Evolutionary conservation across 1,140 invertebrate species (phyloP), one percentile per base, ranked within the genome.

Genomic region (Leptopilina clavipes): DNA sequence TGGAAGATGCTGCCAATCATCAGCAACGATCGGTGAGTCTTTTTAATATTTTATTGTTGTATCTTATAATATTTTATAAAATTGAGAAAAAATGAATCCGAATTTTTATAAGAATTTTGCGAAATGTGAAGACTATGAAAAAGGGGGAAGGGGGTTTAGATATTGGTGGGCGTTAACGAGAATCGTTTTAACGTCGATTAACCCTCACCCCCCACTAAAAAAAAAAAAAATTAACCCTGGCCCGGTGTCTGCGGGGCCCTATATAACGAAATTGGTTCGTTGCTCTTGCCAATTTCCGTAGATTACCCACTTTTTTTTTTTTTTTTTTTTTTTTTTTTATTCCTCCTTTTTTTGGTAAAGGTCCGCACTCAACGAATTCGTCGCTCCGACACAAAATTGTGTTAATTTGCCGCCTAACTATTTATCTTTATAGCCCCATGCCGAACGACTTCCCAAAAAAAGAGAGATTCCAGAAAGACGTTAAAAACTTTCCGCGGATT

Each of bases 161-260:
- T n/a, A n/a, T 73, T 81, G 82, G 71, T 74, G 78, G 84, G 86
- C 88, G 88, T 89, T 90, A 90, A 90, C 89, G 88, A 90, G 87
- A 79, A 85, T 88, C 87, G 81, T 86, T 89, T 89, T 87, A 88
- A 86, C 86, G 85, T 79, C 87, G 87, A 90, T 90, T 89, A 90
- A 89, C 85, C 87, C 87, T 86, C 84, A 83, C 85, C 82, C 84
- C 59, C 8, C 37, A 3, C 8, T 9, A 6, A 40, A 40, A 40
- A 40, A 31, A 31, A 31, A 31, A 31, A 31, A 72, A 78, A 82
- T 88, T 84, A 88, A 86, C 86, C 83, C 81, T 87, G 84, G 79
- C 79, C 86, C 81, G 79, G 82, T 88, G 82, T 88, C 87, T 87
- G 86, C 86, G 79, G 83, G 80, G 80, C 78, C 84, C 85, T 83